These are phyloP conservation scores for Elaphurus davidianus DNA, from an alignment of 2,113 vertebrate genomes.

Conservation along the genomic window DNA sequence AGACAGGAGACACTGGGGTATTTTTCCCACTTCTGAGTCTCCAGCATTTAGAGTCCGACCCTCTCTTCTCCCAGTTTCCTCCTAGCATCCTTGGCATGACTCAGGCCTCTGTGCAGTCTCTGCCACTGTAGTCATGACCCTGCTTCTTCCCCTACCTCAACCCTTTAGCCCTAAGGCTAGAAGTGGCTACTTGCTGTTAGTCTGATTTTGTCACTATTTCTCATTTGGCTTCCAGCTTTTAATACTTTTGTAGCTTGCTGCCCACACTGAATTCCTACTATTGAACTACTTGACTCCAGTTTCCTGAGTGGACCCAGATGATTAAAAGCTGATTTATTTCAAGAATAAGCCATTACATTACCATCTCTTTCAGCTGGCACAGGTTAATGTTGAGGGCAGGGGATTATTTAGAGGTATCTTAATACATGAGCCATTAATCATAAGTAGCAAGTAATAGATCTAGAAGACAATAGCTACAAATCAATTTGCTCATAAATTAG, in stretches of 20 bases:
- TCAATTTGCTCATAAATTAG: neutral
- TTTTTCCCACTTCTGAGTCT: neutral
- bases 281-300: neutral
- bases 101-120: neutral
- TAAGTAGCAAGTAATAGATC: neutral
- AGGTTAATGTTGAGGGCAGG: neutral
- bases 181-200: neutral
- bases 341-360: neutral
- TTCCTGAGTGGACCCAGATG: neutral
- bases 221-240: neutral
- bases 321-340: neutral
- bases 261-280: neutral
- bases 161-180: neutral
- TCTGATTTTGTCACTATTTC: neutral
- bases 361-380: neutral
- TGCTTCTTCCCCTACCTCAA: neutral
- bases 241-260: neutral
- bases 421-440: neutral
- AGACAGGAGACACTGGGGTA: neutral
- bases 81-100: no score
- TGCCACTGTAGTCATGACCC: fast-evolving
- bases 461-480: neutral
- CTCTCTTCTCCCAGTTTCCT: neutral
- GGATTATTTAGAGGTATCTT: neutral
- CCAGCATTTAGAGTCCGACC: neutral